These are phyloP conservation scores for Aspidiotus rigidus DNA, from an alignment of 2,888 invertebrate species.

Conservation along the genomic window DNA sequence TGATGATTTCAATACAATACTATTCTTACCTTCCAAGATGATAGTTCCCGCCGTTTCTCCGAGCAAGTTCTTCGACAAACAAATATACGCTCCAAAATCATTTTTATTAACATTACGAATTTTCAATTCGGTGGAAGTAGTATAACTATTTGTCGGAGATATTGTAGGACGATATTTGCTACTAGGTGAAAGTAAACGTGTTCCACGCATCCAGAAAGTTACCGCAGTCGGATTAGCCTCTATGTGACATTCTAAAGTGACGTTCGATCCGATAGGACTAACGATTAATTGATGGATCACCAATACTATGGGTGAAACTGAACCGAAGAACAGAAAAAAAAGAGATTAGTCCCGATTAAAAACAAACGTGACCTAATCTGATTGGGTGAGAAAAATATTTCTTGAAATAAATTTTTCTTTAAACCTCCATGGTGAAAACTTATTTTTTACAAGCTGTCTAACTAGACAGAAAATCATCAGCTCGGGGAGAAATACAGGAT, in stretches of 20 bases:
- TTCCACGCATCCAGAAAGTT: constrained; percentile 82
- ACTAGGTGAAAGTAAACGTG: constrained; percentile 79
- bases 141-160: constrained; percentile 49
- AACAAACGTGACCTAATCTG: too few species aligned
- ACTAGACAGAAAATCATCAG: too few species aligned
- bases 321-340: constrained; percentile 40
- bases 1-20: neutral
- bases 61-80: constrained; percentile 79
- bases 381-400: too few species aligned
- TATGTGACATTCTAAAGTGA: constrained; percentile 78
- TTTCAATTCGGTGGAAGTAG: constrained; percentile 76
- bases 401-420: too few species aligned
- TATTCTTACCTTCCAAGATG: constrained; percentile 72
- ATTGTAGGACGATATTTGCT: constrained; percentile 55
- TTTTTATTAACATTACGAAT: constrained; percentile 62
- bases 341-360: too few species aligned
- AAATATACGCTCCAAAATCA: constrained; percentile 82
- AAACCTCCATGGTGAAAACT: too few species aligned
- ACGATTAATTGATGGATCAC: constrained; percentile 85
- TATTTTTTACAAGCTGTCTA: too few species aligned
- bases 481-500: too few species aligned
- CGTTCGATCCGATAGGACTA: constrained; percentile 69
- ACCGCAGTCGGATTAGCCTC: constrained; percentile 88
- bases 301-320: constrained; percentile 87
- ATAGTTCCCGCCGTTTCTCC: constrained; percentile 85